A percentile compares a stretch with the other conserved stretches of the same genome.
Conservation (phyloP, 2,797 vertebrate genomes). For the Malurus splendens region DNA sequence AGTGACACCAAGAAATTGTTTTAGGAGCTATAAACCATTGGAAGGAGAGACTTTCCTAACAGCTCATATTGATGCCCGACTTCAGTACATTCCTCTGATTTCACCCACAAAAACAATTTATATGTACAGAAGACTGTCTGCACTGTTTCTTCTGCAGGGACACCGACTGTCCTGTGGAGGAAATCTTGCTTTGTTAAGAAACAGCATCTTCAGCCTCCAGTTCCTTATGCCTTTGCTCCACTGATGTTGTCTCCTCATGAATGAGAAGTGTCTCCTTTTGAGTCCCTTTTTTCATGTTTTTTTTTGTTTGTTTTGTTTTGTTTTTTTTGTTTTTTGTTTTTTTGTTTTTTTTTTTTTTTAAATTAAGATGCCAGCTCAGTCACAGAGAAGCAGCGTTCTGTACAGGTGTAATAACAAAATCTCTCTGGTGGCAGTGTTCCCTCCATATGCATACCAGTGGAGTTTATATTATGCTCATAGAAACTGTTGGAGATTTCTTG, state of each 20-base stretch:
- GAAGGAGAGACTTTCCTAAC: not conserved
- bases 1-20: not conserved
- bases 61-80: not conserved
- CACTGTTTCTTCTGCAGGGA: accelerated
- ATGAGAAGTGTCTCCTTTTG: not conserved
- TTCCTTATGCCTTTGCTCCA: not conserved
- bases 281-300: not conserved
- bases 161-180: not conserved
- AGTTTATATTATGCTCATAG: not conserved
- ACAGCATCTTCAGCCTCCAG: not conserved
- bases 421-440: not conserved
- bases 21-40: not conserved
- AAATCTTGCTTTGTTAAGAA: not conserved
- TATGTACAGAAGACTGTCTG: too few relatives aligned
- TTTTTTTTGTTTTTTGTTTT: not conserved
- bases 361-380: not conserved
- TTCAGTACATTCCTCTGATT: not conserved
- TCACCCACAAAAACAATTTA: not conserved
- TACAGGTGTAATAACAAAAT: not conserved
- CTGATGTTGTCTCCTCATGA: not conserved
- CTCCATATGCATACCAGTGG: not conserved
- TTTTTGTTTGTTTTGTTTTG: not conserved
- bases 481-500: not conserved
- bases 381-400: not conserved
- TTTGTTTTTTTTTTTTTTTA: not conserved